Conservation (phyloP, 2,113 vertebrate species). For the Nicator chloris region DNA sequence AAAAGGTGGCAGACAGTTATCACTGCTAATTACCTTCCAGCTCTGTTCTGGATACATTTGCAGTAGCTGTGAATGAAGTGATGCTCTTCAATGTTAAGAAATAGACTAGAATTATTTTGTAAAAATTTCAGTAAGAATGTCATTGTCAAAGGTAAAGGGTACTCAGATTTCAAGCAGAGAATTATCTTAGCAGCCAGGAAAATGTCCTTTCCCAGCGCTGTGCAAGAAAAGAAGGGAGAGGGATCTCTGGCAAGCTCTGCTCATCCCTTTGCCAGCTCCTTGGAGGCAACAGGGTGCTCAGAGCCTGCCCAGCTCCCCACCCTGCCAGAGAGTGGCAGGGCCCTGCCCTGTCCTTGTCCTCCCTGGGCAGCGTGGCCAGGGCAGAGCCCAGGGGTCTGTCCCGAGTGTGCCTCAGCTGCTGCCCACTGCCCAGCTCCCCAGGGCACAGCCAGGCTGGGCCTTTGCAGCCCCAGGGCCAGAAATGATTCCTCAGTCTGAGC, state of each 20-base stretch:
- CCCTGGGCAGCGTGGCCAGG: accelerated
- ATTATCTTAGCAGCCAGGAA: neutral
- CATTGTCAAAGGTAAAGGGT: neutral
- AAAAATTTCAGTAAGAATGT: neutral
- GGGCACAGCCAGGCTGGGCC: no score
- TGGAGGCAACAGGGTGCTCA: neutral
- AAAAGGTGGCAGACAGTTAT: neutral
- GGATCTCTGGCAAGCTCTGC: neutral
- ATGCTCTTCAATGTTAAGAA: neutral
- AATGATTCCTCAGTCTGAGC: neutral
- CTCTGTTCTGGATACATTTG: neutral
- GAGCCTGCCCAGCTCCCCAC: neutral
- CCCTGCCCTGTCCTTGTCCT: neutral
- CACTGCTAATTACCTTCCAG: neutral
- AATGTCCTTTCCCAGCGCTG: neutral
- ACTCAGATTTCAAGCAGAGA: neutral
- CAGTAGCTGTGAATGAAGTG: neutral
- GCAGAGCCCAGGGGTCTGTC: neutral
- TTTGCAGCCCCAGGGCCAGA: neutral
- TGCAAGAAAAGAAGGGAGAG: neutral
- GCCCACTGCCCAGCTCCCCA: accelerated
- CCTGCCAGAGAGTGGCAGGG: neutral
- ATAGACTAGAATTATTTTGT: neutral
- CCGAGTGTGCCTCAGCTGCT: accelerated
- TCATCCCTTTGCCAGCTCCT: neutral